Evolutionary conservation across 2,888 invertebrate genomes (phyloP), one percentile per base, ranked within the genome.

Genomic region (Heliconius sara): DNA sequence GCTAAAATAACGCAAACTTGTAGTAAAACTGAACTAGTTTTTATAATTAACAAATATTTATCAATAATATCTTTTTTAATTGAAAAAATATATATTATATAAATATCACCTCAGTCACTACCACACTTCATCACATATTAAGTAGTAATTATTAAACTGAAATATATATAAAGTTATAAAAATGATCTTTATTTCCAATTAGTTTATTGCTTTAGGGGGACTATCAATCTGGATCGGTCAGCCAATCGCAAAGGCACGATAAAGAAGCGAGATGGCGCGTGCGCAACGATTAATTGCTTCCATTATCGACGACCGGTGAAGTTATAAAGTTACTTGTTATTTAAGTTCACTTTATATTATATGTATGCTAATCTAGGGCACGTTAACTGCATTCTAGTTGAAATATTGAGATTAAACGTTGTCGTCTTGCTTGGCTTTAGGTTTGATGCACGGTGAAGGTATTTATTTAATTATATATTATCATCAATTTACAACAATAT

Each of bases 231-330:
- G 74, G 73, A 74, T 63, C 72, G 68, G 76, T 74, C 77, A 30
- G 78, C 81, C 80, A 81, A 81, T 83, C 57, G 80, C 43, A 74
- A 73, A 77, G 74, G 73, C 25, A 27, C 82, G 83, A 83, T 83
- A 83, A 81, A 80, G 79, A 60, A 77, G 68, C 76, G 80, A 79
- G 81, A 75, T 80, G 80, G 79, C 84, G 84, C 84, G 83, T 83
- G 84, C 84, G 84, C 84, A 83, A 80, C 80, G 63, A 82, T 81
- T 84, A 84, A 83, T 83, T 79, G 81, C 78, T 65, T 68, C 82
- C 79, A 81, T 83, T 83, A 84, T 82, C 81, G 80, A 70, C 74
- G 67, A 68, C 79, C 80, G 77, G 77, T 80, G 47, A 71, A 81
- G 72, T 79, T 79, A 82, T 80, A 82, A 79, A 79, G 77, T 81